These are phyloP conservation scores for Hestina assimilis DNA, from an alignment of 1,140 invertebrate species.

Conservation along the genomic window DNA sequence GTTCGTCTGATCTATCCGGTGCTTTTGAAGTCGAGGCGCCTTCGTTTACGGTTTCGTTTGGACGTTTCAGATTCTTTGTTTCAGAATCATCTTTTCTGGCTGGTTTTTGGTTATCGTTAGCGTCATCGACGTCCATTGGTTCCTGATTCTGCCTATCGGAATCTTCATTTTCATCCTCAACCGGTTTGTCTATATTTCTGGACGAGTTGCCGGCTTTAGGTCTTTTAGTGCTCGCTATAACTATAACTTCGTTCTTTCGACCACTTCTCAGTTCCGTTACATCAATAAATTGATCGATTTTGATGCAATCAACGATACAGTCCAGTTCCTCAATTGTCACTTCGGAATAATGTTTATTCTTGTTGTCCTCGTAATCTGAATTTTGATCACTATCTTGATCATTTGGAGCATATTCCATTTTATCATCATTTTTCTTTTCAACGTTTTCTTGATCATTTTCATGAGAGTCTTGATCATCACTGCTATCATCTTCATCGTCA, in stretches of 20 bases:
- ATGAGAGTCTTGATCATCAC: not conserved
- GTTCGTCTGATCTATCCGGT: not conserved
- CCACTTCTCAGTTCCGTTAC: not conserved
- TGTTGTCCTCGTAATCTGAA: not conserved
- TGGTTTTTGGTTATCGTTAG: no score
- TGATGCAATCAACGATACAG: constrained; percentile 14
- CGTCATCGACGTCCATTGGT: no score
- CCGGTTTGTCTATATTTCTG: not conserved
- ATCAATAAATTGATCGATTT: constrained; percentile 9
- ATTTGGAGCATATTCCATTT: not conserved
- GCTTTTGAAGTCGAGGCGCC: constrained; percentile 29
- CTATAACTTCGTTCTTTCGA: constrained; percentile 18
- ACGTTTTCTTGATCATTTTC: not conserved
- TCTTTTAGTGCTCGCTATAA: constrained; percentile 13
- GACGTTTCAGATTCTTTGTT: not conserved
- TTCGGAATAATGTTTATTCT: not conserved
- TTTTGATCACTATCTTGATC: not conserved
- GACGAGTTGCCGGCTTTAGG: not conserved
- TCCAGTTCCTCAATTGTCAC: not conserved
- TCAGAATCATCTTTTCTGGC: not conserved
- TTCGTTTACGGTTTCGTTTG: constrained; percentile 18
- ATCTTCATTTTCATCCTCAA: not conserved
- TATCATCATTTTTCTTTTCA: not conserved
- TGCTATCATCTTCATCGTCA: not conserved
- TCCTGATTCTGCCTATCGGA: no score